These are phyloP conservation scores for Rapana venosa DNA, from an alignment of 2,888 invertebrate species.

Conservation along the genomic window DNA sequence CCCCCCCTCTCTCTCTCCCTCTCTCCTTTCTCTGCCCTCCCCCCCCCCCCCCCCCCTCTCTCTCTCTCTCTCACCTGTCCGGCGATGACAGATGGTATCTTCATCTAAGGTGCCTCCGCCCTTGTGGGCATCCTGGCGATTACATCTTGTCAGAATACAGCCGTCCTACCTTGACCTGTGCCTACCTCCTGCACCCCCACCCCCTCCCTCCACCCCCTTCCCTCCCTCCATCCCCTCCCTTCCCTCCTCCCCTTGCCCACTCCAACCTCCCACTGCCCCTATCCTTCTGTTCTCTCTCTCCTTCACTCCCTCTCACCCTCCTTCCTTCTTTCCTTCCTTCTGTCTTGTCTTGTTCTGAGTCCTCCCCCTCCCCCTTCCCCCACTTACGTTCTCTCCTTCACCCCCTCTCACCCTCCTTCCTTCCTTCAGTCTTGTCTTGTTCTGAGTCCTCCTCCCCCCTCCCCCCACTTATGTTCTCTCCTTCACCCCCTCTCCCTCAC, in stretches of 20 bases:
- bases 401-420: not conserved
- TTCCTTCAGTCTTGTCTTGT: not conserved
- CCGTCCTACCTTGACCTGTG: too few species aligned
- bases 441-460: not conserved
- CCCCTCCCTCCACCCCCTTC: not conserved
- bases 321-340: too few species aligned
- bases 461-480: not conserved
- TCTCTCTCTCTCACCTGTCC: slow-evolving; percentile 19
- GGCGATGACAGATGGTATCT: slow-evolving; percentile 38
- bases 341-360: not conserved
- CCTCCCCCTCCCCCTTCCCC: not conserved
- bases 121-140: not conserved
- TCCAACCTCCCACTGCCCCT: not conserved
- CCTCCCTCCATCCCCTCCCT: not conserved
- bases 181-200: not conserved
- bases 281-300: not conserved
- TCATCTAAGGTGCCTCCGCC: not conserved
- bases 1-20: not conserved
- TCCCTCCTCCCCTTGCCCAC: not conserved
- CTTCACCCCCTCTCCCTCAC: not conserved
- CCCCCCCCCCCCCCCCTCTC: not conserved
- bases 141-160: not conserved
- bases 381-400: not conserved
- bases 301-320: not conserved
- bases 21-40: not conserved